Evolutionary conservation across 2,113 vertebrate genomes (phyloP).

Genomic region (Myanophis thanlyinensis): DNA sequence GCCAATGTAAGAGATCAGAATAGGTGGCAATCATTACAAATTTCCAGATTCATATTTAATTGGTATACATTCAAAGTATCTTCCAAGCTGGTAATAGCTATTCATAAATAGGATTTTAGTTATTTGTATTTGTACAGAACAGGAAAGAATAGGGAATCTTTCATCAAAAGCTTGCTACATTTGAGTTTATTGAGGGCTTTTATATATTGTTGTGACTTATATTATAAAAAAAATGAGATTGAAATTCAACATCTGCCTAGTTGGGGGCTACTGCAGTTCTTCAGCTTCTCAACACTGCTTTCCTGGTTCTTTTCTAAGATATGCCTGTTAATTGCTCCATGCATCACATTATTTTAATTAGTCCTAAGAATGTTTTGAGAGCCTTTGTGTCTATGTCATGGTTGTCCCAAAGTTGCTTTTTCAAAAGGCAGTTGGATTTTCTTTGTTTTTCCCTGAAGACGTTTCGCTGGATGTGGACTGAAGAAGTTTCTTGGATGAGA

Average conservation of each 20-base stretch:
- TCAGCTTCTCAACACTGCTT: background rate
- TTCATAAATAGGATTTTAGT: background rate
- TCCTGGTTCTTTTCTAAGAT: background rate
- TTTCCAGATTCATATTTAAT: background rate
- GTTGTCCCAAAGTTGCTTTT: background rate
- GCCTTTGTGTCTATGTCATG: background rate
- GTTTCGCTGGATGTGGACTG: background rate
- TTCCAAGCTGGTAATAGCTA: background rate
- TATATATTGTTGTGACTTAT: background rate
- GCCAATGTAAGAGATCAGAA: slow-evolving; percentile 1
- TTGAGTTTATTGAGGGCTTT: background rate
- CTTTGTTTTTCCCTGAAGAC: background rate
- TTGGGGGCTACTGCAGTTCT: background rate
- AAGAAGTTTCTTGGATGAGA: background rate
- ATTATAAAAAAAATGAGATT: background rate
- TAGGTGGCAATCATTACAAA: background rate
- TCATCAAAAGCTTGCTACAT: background rate
- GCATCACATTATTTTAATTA: background rate
- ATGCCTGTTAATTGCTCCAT: background rate
- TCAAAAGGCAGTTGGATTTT: background rate
- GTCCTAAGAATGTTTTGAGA: background rate
- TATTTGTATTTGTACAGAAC: background rate
- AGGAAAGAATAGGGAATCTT: background rate
- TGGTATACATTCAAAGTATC: background rate
- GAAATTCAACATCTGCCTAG: background rate